These are phyloP conservation scores for Holothuria scabra DNA, from an alignment of 53 echinoderm and acorn worm species.

Conservation along the genomic window DNA sequence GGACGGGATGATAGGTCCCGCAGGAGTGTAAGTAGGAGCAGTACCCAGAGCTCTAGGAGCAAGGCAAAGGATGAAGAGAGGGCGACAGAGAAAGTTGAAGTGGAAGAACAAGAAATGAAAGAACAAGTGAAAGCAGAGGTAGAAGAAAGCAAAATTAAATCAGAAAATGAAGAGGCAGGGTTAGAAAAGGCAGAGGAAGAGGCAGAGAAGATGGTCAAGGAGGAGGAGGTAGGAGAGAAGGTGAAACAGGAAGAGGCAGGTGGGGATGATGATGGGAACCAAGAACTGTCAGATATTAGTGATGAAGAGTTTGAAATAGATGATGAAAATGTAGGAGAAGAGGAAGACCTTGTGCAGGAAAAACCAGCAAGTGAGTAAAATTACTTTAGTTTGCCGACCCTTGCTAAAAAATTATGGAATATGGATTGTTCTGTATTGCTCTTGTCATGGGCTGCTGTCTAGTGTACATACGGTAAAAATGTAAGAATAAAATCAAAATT, in stretches of 20 bases:
- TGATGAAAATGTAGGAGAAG: slow-evolving; percentile 43
- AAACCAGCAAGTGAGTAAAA: slow-evolving; percentile 34
- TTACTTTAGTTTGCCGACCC: too few species aligned
- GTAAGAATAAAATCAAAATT: too few species aligned
- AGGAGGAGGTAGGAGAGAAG: background rate
- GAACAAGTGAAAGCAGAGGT: slow-evolving; percentile 12
- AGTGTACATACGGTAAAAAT: too few species aligned
- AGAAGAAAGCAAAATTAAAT: slow-evolving; percentile 6
- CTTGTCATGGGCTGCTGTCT: too few species aligned
- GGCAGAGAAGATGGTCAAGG: slow-evolving; percentile 43
- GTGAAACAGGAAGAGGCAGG: slow-evolving; percentile 19
- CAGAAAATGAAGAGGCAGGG: slow-evolving; percentile 42
- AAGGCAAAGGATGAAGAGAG: background rate
- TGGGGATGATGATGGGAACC: slow-evolving; percentile 60
- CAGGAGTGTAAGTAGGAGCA: slow-evolving; percentile 16
- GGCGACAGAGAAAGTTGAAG: too few species aligned
- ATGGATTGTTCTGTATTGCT: too few species aligned
- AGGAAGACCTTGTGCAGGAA: background rate
- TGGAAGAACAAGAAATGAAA: background rate
- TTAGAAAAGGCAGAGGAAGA: slow-evolving; percentile 53
- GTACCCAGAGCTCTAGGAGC: slow-evolving; percentile 15
- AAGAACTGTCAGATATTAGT: slow-evolving; percentile 83
- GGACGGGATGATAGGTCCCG: slow-evolving; percentile 3
- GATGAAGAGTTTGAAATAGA: slow-evolving; percentile 69
- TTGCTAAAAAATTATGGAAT: too few species aligned